Evolutionary conservation across 2,797 vertebrate genomes (phyloP), one percentile per base, ranked within the genome.

Genomic region (Peromyscus aztecus): DNA sequence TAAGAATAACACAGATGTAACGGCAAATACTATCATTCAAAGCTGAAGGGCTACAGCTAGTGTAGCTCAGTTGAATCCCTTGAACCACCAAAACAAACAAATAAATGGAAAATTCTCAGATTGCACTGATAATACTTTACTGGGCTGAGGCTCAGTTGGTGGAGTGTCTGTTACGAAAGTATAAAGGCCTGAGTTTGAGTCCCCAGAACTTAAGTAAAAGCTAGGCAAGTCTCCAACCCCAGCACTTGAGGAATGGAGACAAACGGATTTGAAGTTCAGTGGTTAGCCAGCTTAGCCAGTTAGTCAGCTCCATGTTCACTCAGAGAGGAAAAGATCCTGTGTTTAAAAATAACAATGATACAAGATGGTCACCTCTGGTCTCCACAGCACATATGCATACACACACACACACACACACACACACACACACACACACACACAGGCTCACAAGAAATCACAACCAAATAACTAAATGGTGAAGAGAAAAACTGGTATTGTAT

Each of bases 1-100:
- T 81, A 76, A 92, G 19, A 92, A 81, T 24, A 85, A 89, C 71
- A 6, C 88, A 88, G 40, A 92, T 90, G 46, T 69, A 10, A 93
- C 40, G 27, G 46, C 34, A 90, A 86, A 82, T 4, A 81, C 6
- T 57, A 92, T 27, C 8, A 95, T 78, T 12, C 31, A 94, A 95
- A 91, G 46, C 13, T 86, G 21, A 86, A 52, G 46, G 43, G 46
- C 46, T 71, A 27, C 7, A 55, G 21, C 16, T 17, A 55, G 12
- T 1, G 4, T 27, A 71, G 21, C 21, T 71, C 43, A 49, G 46
- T 9, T 69, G 43, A 46, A 49, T 31, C 27, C 9, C 37, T 63
- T 63, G 37, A 83, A 43, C 16, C 27, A 16, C 27, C 37, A 31
- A 63, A 63, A 31, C 57, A 83, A 83, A 80, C 9, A 55, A n/a